These are phyloP conservation scores for Drosophila lowei DNA, from an alignment of 1,140 invertebrate species.

Conservation along the genomic window DNA sequence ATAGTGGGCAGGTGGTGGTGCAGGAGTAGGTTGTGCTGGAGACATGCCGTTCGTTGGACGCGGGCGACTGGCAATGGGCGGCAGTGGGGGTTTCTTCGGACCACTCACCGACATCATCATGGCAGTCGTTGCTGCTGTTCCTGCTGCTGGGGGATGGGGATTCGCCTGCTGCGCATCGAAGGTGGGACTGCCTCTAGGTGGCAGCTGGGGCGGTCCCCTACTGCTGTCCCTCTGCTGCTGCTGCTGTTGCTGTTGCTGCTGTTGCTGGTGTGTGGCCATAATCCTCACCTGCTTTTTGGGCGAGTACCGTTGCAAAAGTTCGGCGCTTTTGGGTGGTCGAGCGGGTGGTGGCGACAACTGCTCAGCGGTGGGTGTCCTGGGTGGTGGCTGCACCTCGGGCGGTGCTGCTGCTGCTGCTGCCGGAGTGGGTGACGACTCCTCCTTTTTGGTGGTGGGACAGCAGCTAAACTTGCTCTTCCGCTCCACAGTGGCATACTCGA, in stretches of 20 bases:
- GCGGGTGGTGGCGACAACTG: constrained; percentile 83
- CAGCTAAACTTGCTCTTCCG: constrained; percentile 88
- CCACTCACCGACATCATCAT: constrained; percentile 80
- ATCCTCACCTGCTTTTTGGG: constrained; percentile 82
- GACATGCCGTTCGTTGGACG: constrained; percentile 75
- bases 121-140: neutral
- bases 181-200: constrained; percentile 84
- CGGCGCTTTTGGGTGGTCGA: constrained; percentile 86
- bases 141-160: constrained; percentile 1
- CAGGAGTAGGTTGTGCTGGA: constrained; percentile 32
- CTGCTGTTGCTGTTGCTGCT: neutral
- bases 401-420: constrained; percentile 4
- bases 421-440: constrained; percentile 34
- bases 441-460: constrained; percentile 85
- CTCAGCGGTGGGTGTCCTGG: constrained; percentile 84
- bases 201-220: constrained; percentile 83
- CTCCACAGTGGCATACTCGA: constrained; percentile 88
- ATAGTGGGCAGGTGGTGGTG: constrained; percentile 49
- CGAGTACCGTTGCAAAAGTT: constrained; percentile 73
- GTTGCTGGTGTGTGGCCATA: constrained; percentile 30
- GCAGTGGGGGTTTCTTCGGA: constrained; percentile 88
- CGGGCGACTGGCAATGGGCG: constrained; percentile 87
- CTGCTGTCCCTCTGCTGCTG: constrained; percentile 21
- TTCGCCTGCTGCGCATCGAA: constrained; percentile 18
- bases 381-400: constrained; percentile 82